A percentile compares a stretch with the other conserved stretches of the same genome.
These are phyloP conservation scores for Cyclophora punctaria DNA, from an alignment of 2,888 invertebrate genomes.

Conservation along the genomic window DNA sequence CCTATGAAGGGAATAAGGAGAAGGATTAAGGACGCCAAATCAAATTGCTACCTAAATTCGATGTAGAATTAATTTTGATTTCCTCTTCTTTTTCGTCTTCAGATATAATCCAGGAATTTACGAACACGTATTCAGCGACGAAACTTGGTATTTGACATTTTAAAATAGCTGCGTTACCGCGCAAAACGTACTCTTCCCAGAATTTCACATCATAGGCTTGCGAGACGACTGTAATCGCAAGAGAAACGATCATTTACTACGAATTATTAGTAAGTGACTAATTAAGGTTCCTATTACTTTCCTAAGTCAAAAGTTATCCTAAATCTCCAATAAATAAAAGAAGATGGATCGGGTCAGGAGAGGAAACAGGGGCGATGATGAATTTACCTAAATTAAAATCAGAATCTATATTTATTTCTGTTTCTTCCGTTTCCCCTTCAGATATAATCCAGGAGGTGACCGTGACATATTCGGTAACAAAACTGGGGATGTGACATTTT, in stretches of 20 bases:
- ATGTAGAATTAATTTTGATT: slow-evolving; percentile 48
- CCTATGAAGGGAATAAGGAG: slow-evolving; percentile 2
- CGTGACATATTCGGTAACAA: slow-evolving; percentile 92
- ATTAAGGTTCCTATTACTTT: too few relatives aligned
- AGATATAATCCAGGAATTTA: slow-evolving; percentile 90
- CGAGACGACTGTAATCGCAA: slow-evolving; percentile 85
- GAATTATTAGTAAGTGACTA: too few relatives aligned
- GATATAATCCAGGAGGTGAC: slow-evolving; percentile 91
- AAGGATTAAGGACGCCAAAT: slow-evolving; percentile 1
- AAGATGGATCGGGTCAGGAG: background rate
- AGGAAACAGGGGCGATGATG: slow-evolving; percentile 8
- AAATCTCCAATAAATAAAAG: slow-evolving; percentile 2
- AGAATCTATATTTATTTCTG: slow-evolving; percentile 66
- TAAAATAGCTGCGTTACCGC: slow-evolving; percentile 91
- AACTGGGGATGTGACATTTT: slow-evolving; percentile 95
- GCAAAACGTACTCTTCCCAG: slow-evolving; percentile 93
- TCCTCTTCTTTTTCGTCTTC: slow-evolving; percentile 74
- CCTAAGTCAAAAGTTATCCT: too few relatives aligned
- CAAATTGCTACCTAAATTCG: slow-evolving; percentile 46
- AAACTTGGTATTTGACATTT: slow-evolving; percentile 96
- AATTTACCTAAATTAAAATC: slow-evolving; percentile 56
- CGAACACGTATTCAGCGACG: slow-evolving; percentile 91
- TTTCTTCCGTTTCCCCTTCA: slow-evolving; percentile 69
- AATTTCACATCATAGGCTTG: slow-evolving; percentile 92
- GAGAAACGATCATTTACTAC: background rate